Percentiles rank a stretch among this genome's conserved stretches.
Evolutionary conservation across 2,113 vertebrate genomes (phyloP).

Genomic region (Poeciliopsis turrubarensis): DNA sequence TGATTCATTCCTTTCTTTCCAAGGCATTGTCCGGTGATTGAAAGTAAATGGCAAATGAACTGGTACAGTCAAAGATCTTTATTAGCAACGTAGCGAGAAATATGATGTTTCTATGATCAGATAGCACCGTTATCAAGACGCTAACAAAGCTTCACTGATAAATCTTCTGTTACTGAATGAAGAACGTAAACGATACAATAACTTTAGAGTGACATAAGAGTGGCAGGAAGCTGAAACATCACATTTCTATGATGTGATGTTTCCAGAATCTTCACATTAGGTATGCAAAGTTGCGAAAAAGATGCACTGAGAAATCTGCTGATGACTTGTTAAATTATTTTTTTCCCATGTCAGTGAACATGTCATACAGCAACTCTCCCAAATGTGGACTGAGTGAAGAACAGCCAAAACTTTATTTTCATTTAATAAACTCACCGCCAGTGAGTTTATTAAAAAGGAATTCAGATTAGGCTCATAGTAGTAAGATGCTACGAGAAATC

Average conservation of each 20-base stretch:
- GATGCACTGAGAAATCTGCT: background rate
- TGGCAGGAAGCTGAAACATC: background rate
- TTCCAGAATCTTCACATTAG: background rate
- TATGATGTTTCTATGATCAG: background rate
- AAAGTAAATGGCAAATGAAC: constrained; percentile 34
- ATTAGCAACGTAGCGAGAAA: background rate
- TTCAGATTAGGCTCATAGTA: background rate
- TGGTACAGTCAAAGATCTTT: constrained; percentile 29
- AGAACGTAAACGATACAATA: background rate
- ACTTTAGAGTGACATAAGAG: background rate
- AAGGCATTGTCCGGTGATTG: constrained; percentile 17
- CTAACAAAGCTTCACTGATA: background rate
- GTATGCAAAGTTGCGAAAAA: background rate
- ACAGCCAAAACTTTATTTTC: background rate
- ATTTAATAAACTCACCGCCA: background rate
- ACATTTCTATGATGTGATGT: background rate
- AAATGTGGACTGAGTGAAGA: background rate
- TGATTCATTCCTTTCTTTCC: constrained; percentile 41
- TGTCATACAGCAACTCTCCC: background rate
- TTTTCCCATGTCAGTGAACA: background rate
- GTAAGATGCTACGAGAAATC: background rate
- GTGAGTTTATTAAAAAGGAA: no score
- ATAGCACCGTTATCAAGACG: background rate
- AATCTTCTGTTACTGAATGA: background rate
- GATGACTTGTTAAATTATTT: background rate